Evolutionary conservation across 2,797 vertebrate species (phyloP), one percentile per base, ranked within the genome.

Genomic region (Gymnocypris eckloni): DNA sequence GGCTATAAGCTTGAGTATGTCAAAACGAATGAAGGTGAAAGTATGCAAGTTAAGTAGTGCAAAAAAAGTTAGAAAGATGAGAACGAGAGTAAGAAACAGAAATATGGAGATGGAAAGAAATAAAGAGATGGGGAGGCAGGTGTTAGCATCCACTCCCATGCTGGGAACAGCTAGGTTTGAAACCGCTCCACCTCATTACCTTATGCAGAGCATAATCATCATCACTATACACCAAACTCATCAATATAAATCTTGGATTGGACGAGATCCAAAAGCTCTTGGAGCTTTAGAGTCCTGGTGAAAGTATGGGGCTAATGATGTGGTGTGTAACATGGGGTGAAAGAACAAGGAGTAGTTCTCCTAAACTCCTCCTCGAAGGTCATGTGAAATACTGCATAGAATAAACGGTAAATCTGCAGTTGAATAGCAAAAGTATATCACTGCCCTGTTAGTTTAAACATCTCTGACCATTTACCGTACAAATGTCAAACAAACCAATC

Each of bases 131-230:
- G 94, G 91, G 91, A 93, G 91, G 93, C 94, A 95, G 95, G 94
- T 95, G 95, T 94, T 93, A 93, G 94, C 93, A 93, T 94, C 92
- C 92, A 93, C 93, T 93, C 91, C 89, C 92, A 94, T 94, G 94
- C 94, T 95, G 93, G 91, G 91, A 89, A 90, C 93, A 92, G 93
- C 95, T 93, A 94, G 94, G 91, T 93, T 76, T 92, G 90, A 93
- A 91, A 92, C 78, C 67, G 90, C 90, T 93, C 88, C 90, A 88
- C 91, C 93, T 93, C 93, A 92, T 93, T 90, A 93, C 90, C 91
- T 90, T 87, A 87, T 90, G 90, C 89, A 90, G 93, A 90, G 92
- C 93, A 94, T 91, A 94, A 93, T 93, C 90, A 93, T 92, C 90
- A 92, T 90, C 91, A 90, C 84, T 91, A 92, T 91, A 91, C 88